Evolutionary conservation across 2,888 invertebrate species (phyloP).

Genomic region (Lissocephala sabroskyi): DNA sequence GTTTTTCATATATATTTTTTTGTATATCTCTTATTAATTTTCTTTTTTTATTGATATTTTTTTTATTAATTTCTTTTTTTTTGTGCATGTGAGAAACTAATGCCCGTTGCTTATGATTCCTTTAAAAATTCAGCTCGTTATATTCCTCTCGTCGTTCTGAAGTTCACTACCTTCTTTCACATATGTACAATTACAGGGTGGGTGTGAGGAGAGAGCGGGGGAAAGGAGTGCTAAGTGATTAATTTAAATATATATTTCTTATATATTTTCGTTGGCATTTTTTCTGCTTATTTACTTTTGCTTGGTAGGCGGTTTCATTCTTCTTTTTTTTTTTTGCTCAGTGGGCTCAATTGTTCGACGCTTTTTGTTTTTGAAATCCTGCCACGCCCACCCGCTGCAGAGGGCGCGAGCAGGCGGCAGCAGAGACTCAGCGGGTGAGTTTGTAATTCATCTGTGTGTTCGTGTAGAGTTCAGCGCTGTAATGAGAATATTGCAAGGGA

Average conservation of each 20-base stretch:
- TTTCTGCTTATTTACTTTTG: conserved; percentile 16
- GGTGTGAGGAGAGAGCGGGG: not conserved
- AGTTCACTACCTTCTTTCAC: conserved; percentile 33
- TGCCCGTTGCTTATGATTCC: conserved; percentile 4
- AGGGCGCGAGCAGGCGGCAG: too few species aligned
- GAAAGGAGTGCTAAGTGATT: conserved; percentile 16
- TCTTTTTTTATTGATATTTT: conserved; percentile 32
- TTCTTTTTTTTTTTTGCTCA: conserved; percentile 46
- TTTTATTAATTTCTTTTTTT: conserved; percentile 1
- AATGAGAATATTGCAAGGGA: conserved; percentile 11
- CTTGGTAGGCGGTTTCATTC: conserved; percentile 11
- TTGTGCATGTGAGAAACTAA: not conserved
- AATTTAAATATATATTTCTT: too few species aligned
- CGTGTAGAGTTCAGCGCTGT: conserved; percentile 34
- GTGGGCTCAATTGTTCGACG: conserved; percentile 61
- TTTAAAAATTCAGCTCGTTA: conserved; percentile 52
- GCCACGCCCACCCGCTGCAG: conserved; percentile 1
- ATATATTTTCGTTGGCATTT: conserved; percentile 13
- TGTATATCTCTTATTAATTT: conserved; percentile 27
- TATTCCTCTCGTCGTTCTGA: conserved; percentile 26
- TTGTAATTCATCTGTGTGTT: conserved; percentile 2
- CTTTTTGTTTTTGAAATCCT: conserved; percentile 25
- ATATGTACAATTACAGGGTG: conserved; percentile 44
- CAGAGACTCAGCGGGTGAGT: conserved; percentile 10
- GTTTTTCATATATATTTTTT: conserved; percentile 35